Conservation (phyloP, 2,797 vertebrate genomes). For the Sebastes ruberrimus region DNA sequence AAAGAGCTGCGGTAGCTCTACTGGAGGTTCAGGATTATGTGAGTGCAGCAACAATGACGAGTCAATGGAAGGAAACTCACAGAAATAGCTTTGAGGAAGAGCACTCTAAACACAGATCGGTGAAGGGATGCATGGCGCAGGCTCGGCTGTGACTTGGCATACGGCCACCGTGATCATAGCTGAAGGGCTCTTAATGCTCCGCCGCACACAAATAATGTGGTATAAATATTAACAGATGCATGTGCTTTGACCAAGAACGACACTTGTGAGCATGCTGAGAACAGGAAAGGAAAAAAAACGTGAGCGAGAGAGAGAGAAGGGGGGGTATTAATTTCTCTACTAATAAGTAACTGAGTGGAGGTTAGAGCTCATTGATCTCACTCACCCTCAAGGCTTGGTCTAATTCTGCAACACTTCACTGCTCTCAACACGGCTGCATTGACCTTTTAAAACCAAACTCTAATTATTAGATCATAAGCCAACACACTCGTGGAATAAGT, state of each 20-base stretch:
- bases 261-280: slow-evolving; percentile 2
- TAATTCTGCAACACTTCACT: slow-evolving; percentile 26
- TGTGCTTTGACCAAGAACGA: neutral
- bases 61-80: slow-evolving; percentile 45
- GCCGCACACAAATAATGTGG: slow-evolving; percentile 22
- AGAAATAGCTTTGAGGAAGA: slow-evolving; percentile 68
- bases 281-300: neutral
- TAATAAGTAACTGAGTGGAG: slow-evolving; percentile 69
- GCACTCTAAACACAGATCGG: slow-evolving; percentile 24
- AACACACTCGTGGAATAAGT: neutral
- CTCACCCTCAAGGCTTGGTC: slow-evolving; percentile 19
- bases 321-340: slow-evolving; percentile 37
- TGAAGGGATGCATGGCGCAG: neutral
- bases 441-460: slow-evolving; percentile 36
- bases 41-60: neutral
- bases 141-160: neutral
- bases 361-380: slow-evolving; percentile 53
- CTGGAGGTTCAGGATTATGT: neutral
- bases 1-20: neutral
- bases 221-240: slow-evolving; percentile 52
- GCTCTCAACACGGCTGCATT: neutral
- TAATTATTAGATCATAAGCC: neutral
- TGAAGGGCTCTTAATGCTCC: slow-evolving; percentile 22
- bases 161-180: neutral
- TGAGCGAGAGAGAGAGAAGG: neutral